These are phyloP conservation scores for Otis tarda DNA, from an alignment of 2,113 vertebrate genomes.

Conservation along the genomic window DNA sequence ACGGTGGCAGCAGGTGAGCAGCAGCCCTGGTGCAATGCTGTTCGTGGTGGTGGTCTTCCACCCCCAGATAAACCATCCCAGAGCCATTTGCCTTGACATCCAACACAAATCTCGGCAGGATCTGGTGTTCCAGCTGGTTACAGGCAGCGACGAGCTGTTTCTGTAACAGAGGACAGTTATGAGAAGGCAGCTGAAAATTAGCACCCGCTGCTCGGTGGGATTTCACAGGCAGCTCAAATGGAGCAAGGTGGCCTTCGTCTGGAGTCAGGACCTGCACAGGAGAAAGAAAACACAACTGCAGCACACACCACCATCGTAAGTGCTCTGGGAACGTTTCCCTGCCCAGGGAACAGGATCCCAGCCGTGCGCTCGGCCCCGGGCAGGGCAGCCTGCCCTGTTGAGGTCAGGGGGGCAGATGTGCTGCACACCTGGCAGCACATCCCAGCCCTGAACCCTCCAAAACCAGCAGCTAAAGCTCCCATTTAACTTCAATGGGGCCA, in stretches of 20 bases:
- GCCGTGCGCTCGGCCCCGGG: fast-evolving
- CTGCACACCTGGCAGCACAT: neutral
- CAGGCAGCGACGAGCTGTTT: neutral
- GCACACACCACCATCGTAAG: neutral
- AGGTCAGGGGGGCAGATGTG: neutral
- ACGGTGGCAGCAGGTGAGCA: fast-evolving
- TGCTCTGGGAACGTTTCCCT: neutral
- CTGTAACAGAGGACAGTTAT: neutral
- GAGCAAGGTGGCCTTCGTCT: neutral
- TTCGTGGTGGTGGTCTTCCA: neutral
- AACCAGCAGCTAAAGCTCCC: neutral
- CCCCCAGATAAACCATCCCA: neutral
- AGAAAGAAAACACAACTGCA: neutral
- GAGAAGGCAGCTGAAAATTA: neutral
- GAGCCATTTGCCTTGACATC: neutral
- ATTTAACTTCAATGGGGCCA: neutral
- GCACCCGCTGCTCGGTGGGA: neutral
- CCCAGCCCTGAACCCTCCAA: neutral
- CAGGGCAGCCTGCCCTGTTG: neutral
- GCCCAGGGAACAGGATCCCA: neutral
- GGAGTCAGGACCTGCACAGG: neutral
- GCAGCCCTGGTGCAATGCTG: neutral
- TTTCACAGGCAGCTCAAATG: fast-evolving
- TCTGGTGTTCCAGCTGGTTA: neutral
- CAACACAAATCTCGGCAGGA: neutral